Evolutionary conservation across 53 echinoderm and acorn worm species (phyloP), one percentile per base, ranked within the genome.

Genomic region (Temnopleurus reevesii): DNA sequence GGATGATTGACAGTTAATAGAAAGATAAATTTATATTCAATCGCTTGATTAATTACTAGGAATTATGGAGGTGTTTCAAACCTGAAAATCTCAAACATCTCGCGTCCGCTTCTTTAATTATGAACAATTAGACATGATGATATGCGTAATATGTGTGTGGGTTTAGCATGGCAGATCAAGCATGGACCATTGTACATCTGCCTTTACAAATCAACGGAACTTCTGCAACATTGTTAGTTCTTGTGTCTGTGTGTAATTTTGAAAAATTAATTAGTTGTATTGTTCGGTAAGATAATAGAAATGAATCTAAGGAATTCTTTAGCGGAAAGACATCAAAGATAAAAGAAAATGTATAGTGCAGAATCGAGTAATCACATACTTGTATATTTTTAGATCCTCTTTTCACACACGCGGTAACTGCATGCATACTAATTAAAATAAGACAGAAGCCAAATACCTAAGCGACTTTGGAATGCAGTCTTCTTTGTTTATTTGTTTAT

Each of bases 21-120:
- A 66, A 36, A 19, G 19, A 19, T 41, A 21, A 63, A 28, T 12
- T 71, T 30, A 17, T 1, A 19, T 41, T 34, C 49, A 2, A 71
- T 71, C 71, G 71, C 38, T 71, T 41, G 71, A 41, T 41, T 71
- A 71, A 17, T 71, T 71, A 71, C 71, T 41, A 38, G 71, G 71
- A 71, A 71, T 71, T 38, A n/a, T 38, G 71, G 36, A 71, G 71
- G 71, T 38, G 71, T 43, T 41, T 15, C 21, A 23, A 71, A 38
- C 71, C 8, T n/a, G n/a, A n/a, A n/a, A n/a, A n/a, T n/a, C n/a
- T n/a, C n/a, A n/a, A n/a, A n/a, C n/a, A n/a, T 71, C n/a, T 71
- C 38, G 18, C 71, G 23, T 41, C 71, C 43, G 38, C 19, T 41
- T 71, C n/a, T 71, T 38, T 43, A 38, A 71, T 71, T 38, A 71